A percentile compares a stretch with the other conserved stretches of the same genome.
Conservation (phyloP, 2,888 invertebrate genomes). For the Orthosia gracilis region DNA sequence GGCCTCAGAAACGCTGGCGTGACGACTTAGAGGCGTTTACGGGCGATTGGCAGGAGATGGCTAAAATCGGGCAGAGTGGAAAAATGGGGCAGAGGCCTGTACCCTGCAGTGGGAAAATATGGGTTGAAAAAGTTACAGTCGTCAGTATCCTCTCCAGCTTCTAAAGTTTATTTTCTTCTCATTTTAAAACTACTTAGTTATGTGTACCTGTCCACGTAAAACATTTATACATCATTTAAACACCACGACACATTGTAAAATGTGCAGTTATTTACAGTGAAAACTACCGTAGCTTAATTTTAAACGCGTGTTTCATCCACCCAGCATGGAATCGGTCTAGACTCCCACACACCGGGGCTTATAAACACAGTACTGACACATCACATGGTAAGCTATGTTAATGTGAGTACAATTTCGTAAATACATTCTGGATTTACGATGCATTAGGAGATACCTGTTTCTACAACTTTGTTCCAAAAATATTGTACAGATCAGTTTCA, state of each 20-base stretch:
- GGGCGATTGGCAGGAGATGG: too few species aligned
- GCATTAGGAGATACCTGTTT: neutral
- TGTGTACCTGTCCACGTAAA: neutral
- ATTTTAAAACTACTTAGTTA: neutral
- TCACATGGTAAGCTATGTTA: constrained; percentile 6
- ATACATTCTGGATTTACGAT: constrained; percentile 9
- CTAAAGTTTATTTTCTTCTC: neutral
- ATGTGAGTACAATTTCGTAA: constrained; percentile 23
- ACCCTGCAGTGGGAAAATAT: too few species aligned
- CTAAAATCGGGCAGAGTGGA: too few species aligned
- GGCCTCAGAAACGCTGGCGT: too few species aligned
- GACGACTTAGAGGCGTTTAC: too few species aligned
- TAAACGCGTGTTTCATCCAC: constrained; percentile 35
- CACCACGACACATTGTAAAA: constrained; percentile 1
- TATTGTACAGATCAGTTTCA: neutral
- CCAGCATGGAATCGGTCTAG: constrained; percentile 27
- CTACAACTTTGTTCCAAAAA: neutral
- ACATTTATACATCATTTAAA: neutral
- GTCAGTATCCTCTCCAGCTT: neutral
- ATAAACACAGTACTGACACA: constrained; percentile 54
- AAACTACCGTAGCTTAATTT: constrained; percentile 39
- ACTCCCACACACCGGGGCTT: constrained; percentile 49
- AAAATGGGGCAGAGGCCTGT: too few species aligned
- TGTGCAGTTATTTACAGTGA: constrained; percentile 24
- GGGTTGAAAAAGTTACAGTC: too few species aligned